Conservation (phyloP, 2,797 vertebrate species). For the Nyctalus aviator region DNA sequence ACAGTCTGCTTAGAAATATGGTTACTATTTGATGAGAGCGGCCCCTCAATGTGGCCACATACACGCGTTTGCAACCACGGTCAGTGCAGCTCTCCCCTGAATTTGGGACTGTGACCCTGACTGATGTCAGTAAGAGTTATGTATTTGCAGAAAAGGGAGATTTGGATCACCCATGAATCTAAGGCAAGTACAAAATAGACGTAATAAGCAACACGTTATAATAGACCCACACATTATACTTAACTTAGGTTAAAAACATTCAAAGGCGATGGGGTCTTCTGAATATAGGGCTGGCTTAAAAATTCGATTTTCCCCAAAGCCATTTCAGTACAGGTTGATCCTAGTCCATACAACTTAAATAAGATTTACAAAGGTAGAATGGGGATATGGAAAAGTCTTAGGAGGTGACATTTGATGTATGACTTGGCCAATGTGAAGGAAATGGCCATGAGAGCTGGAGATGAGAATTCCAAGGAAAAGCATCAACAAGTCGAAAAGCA, state of each 20-base stretch:
- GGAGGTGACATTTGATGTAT: not conserved
- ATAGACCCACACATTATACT: not conserved
- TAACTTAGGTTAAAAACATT: not conserved
- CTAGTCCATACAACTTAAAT: not conserved
- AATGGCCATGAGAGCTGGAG: not conserved
- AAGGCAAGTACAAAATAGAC: not conserved
- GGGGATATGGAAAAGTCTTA: not conserved
- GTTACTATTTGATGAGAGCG: conserved; percentile 74
- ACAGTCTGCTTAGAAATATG: conserved; percentile 67
- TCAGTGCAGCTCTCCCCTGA: conserved; percentile 38
- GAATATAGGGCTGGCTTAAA: not conserved
- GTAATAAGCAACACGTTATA: not conserved
- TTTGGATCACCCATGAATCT: conserved; percentile 24
- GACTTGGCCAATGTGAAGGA: not conserved
- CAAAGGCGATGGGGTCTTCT: not conserved
- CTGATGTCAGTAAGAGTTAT: conserved; percentile 51
- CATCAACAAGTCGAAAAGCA: not conserved
- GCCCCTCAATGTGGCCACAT: conserved; percentile 52
- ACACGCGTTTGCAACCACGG: conserved; percentile 34
- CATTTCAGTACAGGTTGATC: not conserved
- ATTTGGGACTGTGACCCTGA: conserved; percentile 38
- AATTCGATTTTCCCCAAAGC: not conserved
- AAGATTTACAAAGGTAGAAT: not conserved
- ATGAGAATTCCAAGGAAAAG: conserved; percentile 6
- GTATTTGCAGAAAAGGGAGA: conserved; percentile 26